Conservation (phyloP, 2,888 invertebrate species). For the Trachelus troglodyta region DNA sequence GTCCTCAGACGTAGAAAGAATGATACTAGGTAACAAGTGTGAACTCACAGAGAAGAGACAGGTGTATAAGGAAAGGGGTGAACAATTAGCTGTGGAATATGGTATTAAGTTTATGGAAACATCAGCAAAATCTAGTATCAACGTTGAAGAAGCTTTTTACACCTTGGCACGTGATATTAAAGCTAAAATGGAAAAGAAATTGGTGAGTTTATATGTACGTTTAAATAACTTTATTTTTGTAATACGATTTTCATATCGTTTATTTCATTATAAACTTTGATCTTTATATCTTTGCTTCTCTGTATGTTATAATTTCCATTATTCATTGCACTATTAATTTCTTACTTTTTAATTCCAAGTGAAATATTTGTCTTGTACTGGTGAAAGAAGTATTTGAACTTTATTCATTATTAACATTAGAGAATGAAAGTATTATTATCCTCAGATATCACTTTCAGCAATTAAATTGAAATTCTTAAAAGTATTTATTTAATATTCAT, state of each 20-base stretch:
- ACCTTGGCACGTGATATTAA: constrained; percentile 98
- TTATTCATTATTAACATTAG: neutral
- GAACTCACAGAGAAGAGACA: constrained; percentile 96
- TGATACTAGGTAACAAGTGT: constrained; percentile 99
- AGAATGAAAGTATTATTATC: neutral
- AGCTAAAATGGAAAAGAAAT: constrained; percentile 97
- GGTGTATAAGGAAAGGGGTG: constrained; percentile 94
- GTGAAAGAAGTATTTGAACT: neutral
- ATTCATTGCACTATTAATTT: constrained; percentile 39
- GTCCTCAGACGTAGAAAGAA: constrained; percentile 98
- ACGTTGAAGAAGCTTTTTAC: constrained; percentile 98
- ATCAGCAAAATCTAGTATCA: constrained; percentile 97
- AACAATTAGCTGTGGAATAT: constrained; percentile 97
- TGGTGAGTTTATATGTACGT: constrained; percentile 74
- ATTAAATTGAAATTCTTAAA: neutral
- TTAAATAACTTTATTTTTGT: constrained; percentile 41
- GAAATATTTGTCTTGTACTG: neutral
- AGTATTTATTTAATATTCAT: neutral
- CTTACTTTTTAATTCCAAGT: constrained; percentile 33
- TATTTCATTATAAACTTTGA: constrained; percentile 39
- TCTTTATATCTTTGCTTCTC: constrained; percentile 40
- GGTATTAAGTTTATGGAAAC: constrained; percentile 99
- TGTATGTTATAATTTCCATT: constrained; percentile 34
- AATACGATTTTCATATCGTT: constrained; percentile 39
- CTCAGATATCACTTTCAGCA: neutral